Evolutionary conservation across 2,888 invertebrate genomes (phyloP).

Genomic region (Yponomeuta cagnagella): DNA sequence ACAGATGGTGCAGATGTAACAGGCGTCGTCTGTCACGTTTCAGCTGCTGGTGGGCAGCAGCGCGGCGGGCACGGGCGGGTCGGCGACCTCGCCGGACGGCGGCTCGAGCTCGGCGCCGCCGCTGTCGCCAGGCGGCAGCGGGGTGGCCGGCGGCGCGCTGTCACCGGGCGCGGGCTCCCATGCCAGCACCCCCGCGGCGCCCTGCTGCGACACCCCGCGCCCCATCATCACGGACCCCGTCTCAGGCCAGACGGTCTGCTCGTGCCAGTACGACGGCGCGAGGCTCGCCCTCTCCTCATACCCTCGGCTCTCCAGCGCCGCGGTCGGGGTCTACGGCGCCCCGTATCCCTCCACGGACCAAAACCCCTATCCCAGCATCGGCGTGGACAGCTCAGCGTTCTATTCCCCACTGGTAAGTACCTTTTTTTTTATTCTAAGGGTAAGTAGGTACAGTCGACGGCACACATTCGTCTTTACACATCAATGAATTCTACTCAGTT

Average conservation of each 20-base stretch:
- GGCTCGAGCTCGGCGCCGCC: slow-evolving; percentile 84
- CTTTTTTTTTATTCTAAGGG: slow-evolving; percentile 5
- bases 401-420: slow-evolving; percentile 95
- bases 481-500: too few species aligned
- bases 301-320: slow-evolving; percentile 85
- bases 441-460: not conserved
- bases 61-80: slow-evolving; percentile 83
- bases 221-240: slow-evolving; percentile 95
- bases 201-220: slow-evolving; percentile 93
- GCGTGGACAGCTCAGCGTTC: slow-evolving; percentile 95
- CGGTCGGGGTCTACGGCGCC: slow-evolving; percentile 88
- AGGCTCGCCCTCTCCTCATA: slow-evolving; percentile 87
- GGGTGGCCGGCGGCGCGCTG: slow-evolving; percentile 74
- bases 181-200: slow-evolving; percentile 70
- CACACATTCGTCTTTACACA: too few species aligned
- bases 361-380: slow-evolving; percentile 94
- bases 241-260: slow-evolving; percentile 94
- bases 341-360: slow-evolving; percentile 94
- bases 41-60: slow-evolving; percentile 85
- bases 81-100: slow-evolving; percentile 83
- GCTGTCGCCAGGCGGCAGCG: slow-evolving; percentile 83
- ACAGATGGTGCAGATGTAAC: not conserved
- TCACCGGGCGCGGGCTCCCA: slow-evolving; percentile 76
- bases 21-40: slow-evolving; percentile 25
- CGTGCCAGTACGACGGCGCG: slow-evolving; percentile 94